These are phyloP conservation scores for Babyrousa celebensis DNA, from an alignment of 2,797 vertebrate genomes.

Conservation along the genomic window DNA sequence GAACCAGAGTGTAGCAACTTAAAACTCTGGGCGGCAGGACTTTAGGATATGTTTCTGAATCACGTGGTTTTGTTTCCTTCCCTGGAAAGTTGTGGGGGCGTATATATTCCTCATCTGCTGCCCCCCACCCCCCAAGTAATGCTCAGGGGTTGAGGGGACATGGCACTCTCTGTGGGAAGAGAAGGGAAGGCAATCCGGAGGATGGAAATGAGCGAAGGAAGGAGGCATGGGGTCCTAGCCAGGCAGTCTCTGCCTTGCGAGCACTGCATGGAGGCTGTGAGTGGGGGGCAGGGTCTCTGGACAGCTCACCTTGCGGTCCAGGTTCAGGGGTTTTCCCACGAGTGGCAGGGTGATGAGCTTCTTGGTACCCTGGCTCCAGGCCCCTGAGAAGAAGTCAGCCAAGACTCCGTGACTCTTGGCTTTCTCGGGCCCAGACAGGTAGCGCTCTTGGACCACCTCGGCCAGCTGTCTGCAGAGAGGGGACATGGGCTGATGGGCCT, in stretches of 20 bases:
- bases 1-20: not conserved
- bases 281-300: not conserved
- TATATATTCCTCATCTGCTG: too few species aligned
- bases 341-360: conserved; percentile 91
- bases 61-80: not conserved
- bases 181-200: not conserved
- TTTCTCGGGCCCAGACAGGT: conserved; percentile 89
- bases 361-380: conserved; percentile 92
- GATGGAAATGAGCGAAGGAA: not conserved
- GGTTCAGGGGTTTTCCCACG: conserved; percentile 89
- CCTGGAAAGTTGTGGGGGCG: not conserved
- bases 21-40: not conserved
- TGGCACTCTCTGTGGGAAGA: fast-evolving
- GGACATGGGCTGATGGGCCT: not conserved
- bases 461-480: conserved; percentile 90
- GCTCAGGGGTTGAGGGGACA: not conserved
- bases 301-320: conserved; percentile 93
- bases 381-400: conserved; percentile 93
- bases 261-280: not conserved
- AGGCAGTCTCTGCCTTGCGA: fast-evolving
- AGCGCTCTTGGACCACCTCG: conserved; percentile 89
- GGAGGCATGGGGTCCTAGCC: fast-evolving
- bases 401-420: conserved; percentile 89
- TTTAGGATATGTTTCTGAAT: not conserved
- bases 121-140: not conserved